These are phyloP conservation scores for Rotaria magnacalcarata DNA, from an alignment of 2,888 invertebrate genomes.

Conservation along the genomic window DNA sequence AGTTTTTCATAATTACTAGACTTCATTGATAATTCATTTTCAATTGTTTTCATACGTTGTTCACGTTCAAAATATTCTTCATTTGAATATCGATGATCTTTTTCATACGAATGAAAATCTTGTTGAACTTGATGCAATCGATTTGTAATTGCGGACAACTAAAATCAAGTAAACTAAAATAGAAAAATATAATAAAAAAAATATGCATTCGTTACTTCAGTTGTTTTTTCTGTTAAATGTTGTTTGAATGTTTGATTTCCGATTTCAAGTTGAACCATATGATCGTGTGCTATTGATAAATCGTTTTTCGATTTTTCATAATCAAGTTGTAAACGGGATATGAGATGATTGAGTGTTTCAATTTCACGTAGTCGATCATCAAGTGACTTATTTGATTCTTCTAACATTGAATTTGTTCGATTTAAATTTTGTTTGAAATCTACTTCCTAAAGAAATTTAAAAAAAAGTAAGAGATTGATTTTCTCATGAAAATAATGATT, in stretches of 20 bases:
- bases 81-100: conserved; percentile 18
- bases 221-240: neutral
- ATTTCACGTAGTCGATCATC: conserved; percentile 1
- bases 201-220: neutral
- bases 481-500: neutral
- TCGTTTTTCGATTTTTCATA: neutral
- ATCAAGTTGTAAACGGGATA: neutral
- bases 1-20: neutral
- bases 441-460: neutral
- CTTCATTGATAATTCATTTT: neutral
- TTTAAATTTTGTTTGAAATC: neutral
- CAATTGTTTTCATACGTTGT: neutral
- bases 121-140: neutral
- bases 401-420: neutral
- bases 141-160: neutral
- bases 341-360: neutral
- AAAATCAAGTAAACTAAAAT: neutral
- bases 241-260: neutral
- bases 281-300: neutral
- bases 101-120: neutral
- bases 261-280: neutral
- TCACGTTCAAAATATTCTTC: conserved; percentile 11
- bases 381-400: neutral
- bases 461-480: neutral
- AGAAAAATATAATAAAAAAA: neutral